Evolutionary conservation across 2,797 vertebrate species (phyloP).

Genomic region (Furcifer pardalis): DNA sequence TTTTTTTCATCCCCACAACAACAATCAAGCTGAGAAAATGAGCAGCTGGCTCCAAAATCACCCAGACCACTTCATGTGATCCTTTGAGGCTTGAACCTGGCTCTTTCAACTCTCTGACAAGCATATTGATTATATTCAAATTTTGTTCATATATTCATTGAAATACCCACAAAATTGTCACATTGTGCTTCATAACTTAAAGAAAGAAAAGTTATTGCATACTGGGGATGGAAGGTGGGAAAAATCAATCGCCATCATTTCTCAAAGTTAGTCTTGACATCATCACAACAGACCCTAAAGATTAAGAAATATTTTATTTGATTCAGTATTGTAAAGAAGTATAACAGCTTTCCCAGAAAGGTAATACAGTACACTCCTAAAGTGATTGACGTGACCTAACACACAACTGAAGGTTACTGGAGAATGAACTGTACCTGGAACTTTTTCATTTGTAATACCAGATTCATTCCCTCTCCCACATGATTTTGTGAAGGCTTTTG

Average conservation of each 20-base stretch:
- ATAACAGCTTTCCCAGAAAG: background rate
- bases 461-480: background rate
- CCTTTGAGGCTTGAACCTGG: background rate
- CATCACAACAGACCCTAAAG: background rate
- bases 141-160: background rate
- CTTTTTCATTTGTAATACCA: background rate
- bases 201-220: background rate
- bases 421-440: background rate
- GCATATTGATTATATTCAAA: background rate
- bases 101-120: background rate
- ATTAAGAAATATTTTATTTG: background rate
- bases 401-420: background rate
- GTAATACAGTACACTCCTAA: constrained; percentile 25
- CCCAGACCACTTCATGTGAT: background rate
- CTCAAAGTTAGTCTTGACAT: background rate
- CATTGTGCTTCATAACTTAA: background rate
- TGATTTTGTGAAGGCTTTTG: constrained; percentile 9
- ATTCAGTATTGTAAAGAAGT: constrained; percentile 3
- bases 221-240: background rate
- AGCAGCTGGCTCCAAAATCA: background rate
- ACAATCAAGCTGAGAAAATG: no score
- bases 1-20: no score
- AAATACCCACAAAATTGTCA: background rate
- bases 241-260: background rate
- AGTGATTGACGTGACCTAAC: background rate